These are phyloP conservation scores for Notoglanidium macrostoma DNA, from an alignment of 2,797 vertebrate species.

Conservation along the genomic window DNA sequence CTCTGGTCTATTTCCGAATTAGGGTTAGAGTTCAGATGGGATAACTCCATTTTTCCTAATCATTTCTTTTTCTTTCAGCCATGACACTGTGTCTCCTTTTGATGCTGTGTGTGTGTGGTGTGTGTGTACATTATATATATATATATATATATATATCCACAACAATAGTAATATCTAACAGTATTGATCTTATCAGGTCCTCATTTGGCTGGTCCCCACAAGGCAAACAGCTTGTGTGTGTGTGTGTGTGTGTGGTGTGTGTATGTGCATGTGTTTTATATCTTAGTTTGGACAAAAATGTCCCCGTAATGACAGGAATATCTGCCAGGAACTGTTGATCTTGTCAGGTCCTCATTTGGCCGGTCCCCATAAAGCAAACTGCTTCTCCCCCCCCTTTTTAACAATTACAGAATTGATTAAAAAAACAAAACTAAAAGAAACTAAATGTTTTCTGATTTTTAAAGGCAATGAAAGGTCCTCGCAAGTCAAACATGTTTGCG, in stretches of 20 bases:
- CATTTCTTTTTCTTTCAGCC: slow-evolving; percentile 23
- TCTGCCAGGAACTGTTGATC: neutral
- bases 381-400: neutral
- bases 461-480: neutral
- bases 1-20: slow-evolving; percentile 46
- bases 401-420: neutral
- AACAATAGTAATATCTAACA: neutral
- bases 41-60: slow-evolving; percentile 44
- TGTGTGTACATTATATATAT: neutral
- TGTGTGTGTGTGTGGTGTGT: neutral
- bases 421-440: neutral
- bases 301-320: neutral
- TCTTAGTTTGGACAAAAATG: neutral
- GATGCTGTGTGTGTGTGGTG: slow-evolving; percentile 25
- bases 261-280: neutral
- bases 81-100: slow-evolving; percentile 13
- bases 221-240: neutral
- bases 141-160: neutral
- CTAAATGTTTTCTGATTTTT: neutral
- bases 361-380: neutral
- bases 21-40: slow-evolving; percentile 51
- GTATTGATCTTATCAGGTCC: neutral
- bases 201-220: neutral
- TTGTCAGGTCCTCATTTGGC: neutral
- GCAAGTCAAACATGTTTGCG: neutral